A percentile compares a stretch with the other conserved stretches of the same genome.
phyloP scores from a whole-genome alignment of 2,888 invertebrate genomes.

The Dusona sp. region DNA sequence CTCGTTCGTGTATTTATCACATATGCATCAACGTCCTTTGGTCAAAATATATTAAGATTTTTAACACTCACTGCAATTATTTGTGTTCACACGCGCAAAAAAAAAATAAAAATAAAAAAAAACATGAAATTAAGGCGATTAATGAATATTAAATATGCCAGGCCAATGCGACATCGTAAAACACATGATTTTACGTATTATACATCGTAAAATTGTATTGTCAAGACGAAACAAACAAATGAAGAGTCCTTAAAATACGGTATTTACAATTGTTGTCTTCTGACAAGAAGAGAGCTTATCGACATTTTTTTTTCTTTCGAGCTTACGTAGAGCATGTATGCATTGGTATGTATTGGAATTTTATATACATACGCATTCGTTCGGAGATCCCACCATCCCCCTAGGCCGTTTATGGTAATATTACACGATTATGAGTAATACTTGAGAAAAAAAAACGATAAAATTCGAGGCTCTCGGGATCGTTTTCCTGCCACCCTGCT shows the following conservation, averaged over 20 bases:
- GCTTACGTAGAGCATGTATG: conserved; percentile 25
- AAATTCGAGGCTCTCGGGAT: conserved; percentile 14
- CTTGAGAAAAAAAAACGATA: conserved; percentile 16
- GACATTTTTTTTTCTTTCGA: conserved; percentile 45
- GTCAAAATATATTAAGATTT: conserved; percentile 68
- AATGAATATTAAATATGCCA: conserved; percentile 72
- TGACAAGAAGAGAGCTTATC: conserved; percentile 39
- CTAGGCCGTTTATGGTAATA: conserved; percentile 54
- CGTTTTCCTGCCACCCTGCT: conserved; percentile 21
- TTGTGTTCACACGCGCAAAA: conserved; percentile 52
- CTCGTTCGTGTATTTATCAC: conserved; percentile 60
- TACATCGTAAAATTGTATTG: conserved; percentile 74
- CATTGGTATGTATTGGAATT: conserved; percentile 10
- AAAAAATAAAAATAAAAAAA: conserved; percentile 32
- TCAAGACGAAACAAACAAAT: conserved; percentile 79
- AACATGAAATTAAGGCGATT: conserved; percentile 27
- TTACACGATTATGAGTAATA: conserved; percentile 22
- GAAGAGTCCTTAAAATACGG: conserved; percentile 77
- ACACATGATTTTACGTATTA: conserved; percentile 51
- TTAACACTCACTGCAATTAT: conserved; percentile 68
- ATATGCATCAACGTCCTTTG: conserved; percentile 69
- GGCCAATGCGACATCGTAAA: conserved; percentile 70
- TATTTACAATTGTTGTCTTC: conserved; percentile 75
- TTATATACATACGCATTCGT: conserved; percentile 33
- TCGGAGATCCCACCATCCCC: conserved; percentile 50